Evolutionary conservation across 1,140 invertebrate species (phyloP), one percentile per base, ranked within the genome.

Genomic region (Conus betulinus): DNA sequence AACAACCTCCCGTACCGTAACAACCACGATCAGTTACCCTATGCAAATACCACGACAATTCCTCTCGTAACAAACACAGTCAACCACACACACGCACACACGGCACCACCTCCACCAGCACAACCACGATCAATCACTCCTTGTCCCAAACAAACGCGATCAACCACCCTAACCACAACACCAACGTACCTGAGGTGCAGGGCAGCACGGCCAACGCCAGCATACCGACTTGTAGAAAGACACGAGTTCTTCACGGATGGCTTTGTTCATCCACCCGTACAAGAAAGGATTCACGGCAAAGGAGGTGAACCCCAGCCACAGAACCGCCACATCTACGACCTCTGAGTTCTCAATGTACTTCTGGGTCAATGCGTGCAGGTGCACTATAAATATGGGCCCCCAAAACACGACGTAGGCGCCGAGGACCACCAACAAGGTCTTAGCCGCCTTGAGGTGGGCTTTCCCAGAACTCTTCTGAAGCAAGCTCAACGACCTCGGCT

Each of bases 231-330:
- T 25, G 74, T 84, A 86, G 13, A 86, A 17, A 6, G 52, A 17
- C 10, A 88, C 25, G 7, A 91, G 60, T 76, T 91, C 87, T 51
- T 88, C 84, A 3, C 90, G 87, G 20, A 91, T 91, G 23, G 89
- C 78, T n/a, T 82, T 78, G 81, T 91, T 91, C 81, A 90, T 87
- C 84, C 87, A 90, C 13, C 90, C 89, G 82, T 90, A 91, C 17
- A 91, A 63, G n/a, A 91, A 87, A 2, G 90, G 90, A 51, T 91
- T 91, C 20, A 91, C 60, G 27, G 90, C 89, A 78, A 88, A 91
- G 20, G 90, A 88, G 13, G 55, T 51, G 85, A 87, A 91, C 0
- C 84, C 90, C 60, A 91, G 27, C 90, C 90, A 91, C 20, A 81
- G 53, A 5, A 74, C 84, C 27, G 88, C 27, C 25, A 89, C 8